phyloP scores from a whole-genome alignment of 2,888 invertebrate genomes.

The Lithophane ornitopus region DNA sequence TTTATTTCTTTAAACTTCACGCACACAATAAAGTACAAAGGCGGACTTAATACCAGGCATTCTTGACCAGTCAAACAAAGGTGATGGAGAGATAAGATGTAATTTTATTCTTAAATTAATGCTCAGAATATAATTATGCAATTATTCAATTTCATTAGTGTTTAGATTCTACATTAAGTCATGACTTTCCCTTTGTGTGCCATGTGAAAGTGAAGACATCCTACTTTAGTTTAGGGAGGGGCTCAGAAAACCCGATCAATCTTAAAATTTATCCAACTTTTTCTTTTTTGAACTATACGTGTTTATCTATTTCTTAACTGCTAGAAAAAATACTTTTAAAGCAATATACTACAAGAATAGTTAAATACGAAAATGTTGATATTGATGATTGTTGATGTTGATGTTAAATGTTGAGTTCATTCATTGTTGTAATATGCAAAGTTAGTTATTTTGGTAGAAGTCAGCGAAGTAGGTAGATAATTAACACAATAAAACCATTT shows the following conservation, averaged over 20 bases:
- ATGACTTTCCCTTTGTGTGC: neutral
- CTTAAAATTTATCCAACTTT: constrained; percentile 6
- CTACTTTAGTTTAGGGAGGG: neutral
- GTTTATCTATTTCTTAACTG: neutral
- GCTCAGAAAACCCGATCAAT: neutral
- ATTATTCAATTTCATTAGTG: neutral
- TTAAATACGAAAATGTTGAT: no score
- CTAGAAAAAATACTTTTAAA: constrained; percentile 14
- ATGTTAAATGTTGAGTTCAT: neutral
- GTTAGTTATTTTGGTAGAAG: neutral
- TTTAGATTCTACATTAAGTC: neutral
- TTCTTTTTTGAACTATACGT: neutral
- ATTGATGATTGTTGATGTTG: no score
- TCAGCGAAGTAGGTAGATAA: neutral
- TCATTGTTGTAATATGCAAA: neutral
- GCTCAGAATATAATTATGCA: neutral
- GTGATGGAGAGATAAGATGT: no score
- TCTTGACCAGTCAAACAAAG: no score
- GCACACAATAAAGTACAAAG: no score
- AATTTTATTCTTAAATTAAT: neutral
- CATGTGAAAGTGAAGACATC: neutral
- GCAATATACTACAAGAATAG: neutral
- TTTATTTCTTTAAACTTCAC: no score
- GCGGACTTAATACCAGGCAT: no score
- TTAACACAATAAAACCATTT: neutral